phyloP scores from a whole-genome alignment of 2,113 vertebrate genomes.

The Pituophis catenifer region DNA sequence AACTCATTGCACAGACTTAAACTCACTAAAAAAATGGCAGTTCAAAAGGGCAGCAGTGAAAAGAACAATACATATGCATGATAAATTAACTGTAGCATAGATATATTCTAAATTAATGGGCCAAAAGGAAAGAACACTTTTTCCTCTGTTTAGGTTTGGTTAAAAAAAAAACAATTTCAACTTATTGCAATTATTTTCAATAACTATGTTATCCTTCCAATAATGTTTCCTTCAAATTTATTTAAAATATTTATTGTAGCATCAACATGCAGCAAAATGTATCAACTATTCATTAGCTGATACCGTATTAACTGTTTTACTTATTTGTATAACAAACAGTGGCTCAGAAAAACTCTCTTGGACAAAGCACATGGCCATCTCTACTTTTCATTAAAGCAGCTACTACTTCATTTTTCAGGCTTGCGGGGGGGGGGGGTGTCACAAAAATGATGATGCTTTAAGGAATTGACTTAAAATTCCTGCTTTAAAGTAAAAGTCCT shows the following conservation, averaged over 20 bases:
- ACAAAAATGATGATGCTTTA: neutral
- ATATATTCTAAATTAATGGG: neutral
- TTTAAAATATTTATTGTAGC: neutral
- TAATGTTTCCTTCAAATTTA: neutral
- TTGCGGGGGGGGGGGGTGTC: rapidly evolving
- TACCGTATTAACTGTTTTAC: neutral
- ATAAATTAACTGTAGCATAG: neutral
- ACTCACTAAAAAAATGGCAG: conserved; percentile 43
- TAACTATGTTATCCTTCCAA: neutral
- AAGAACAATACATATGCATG: neutral
- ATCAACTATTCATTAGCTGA: neutral
- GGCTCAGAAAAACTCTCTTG: neutral
- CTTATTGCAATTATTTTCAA: neutral
- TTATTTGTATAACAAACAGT: neutral
- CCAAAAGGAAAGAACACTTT: neutral
- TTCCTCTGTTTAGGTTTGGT: neutral
- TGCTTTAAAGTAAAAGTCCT: neutral
- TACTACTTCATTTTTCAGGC: neutral
- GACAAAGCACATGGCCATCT: neutral
- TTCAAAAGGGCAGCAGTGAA: conserved; percentile 50
- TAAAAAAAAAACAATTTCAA: neutral
- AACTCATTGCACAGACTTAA: conserved; percentile 44
- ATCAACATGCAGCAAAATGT: neutral
- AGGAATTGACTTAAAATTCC: neutral
- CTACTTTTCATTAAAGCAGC: neutral